Evolutionary conservation across 2,113 vertebrate species (phyloP), one percentile per base, ranked within the genome.

Genomic region (Cavia porcellus): DNA sequence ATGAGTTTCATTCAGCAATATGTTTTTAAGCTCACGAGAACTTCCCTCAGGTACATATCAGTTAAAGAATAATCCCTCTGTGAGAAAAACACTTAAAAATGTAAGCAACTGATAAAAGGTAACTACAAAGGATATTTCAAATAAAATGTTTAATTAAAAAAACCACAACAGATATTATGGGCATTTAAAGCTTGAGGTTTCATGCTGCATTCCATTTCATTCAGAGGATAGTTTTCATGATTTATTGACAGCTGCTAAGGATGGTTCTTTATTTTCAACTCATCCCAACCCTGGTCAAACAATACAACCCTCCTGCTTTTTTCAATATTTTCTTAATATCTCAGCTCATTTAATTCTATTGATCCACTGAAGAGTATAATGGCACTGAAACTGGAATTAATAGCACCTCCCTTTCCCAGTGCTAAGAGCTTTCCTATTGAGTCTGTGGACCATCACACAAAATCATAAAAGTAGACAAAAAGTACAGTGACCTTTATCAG

Each of bases 291-390:
- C 98, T 98, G 97, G 98, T 98, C 98, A 98, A 98, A 98, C 98
- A 98, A 98, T 98, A 98, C 97, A 98, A 97, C 86, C 98, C 83
- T 98, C 98, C 96, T 98, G 98, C 97, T 98, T 98, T 98, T 98
- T 98, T 98, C 98, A 98, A 98, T 98, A 98, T 99, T 99, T 99
- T 98, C 98, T 98, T 99, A 99, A 98, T 98, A 99, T 98, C 98
- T 98, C 98, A 98, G 98, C 97, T 99, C 98, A 99, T 98, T 98
- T 98, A 99, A 98, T 98, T 98, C 98, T 98, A 98, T 98, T 98
- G 98, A 99, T 98, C 98, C 96, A 98, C 98, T 98, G 98, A 98
- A 98, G 98, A 98, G 98, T 98, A 98, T 98, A 98, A 99, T 98
- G 97, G 98, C 97, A 98, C 94, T 97, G 98, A 98, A 99, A 98